These are phyloP conservation scores for Caenorhabditis inopinata DNA, from an alignment of 1,140 invertebrate species.

Conservation along the genomic window DNA sequence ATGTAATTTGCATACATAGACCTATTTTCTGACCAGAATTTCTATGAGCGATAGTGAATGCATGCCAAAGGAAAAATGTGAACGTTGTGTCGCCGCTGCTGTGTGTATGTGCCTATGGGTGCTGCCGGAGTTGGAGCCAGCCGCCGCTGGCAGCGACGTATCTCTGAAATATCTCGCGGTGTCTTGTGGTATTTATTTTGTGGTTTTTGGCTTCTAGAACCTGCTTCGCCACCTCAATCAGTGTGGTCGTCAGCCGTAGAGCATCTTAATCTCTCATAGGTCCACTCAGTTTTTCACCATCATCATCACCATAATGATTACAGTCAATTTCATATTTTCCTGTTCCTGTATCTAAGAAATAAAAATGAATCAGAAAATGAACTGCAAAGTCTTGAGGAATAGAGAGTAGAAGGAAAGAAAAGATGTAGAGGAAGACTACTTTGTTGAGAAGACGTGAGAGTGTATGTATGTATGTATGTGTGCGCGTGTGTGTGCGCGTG, in stretches of 20 bases:
- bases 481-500: too few species aligned
- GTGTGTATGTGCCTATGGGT: background rate
- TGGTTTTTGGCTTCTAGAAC: background rate
- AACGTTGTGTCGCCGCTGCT: background rate
- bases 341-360: background rate
- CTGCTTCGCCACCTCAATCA: background rate
- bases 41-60: background rate
- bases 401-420: background rate
- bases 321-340: background rate
- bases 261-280: too few species aligned
- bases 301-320: background rate
- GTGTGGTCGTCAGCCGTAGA: background rate
- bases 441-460: background rate
- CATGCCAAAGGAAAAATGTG: background rate
- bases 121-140: background rate
- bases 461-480: too few species aligned
- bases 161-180: background rate
- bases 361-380: conserved; percentile 11
- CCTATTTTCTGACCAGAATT: background rate
- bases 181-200: background rate
- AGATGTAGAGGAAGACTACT: conserved; percentile 16
- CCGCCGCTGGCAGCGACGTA: background rate
- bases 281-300: too few species aligned
- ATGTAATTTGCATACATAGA: background rate
- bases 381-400: conserved; percentile 13